Evolutionary conservation across 2,797 vertebrate species (phyloP).

Genomic region (Erpetoichthys calabaricus): DNA sequence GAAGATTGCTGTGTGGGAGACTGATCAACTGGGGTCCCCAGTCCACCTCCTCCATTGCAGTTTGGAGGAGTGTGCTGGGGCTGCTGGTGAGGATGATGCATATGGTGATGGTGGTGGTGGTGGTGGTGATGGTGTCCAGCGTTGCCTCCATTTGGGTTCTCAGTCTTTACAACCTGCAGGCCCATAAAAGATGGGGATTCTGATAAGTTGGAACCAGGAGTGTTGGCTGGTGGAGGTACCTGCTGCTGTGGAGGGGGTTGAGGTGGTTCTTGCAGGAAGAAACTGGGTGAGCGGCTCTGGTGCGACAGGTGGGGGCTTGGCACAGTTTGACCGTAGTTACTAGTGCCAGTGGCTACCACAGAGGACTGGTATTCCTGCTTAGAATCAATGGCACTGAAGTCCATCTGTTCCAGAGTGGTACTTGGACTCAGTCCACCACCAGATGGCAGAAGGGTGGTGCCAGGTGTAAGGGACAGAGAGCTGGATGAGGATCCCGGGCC

Average conservation of each 20-base stretch:
- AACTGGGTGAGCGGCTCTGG: slow-evolving; percentile 89
- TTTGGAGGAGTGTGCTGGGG: slow-evolving; percentile 63
- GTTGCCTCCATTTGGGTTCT: slow-evolving; percentile 45
- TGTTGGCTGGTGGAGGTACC: slow-evolving; percentile 52
- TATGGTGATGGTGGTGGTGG: slow-evolving; percentile 44
- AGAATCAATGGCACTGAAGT: slow-evolving; percentile 95
- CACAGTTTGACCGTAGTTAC: slow-evolving; percentile 72
- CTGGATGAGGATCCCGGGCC: slow-evolving; percentile 56
- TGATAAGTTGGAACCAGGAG: slow-evolving; percentile 40
- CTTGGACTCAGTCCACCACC: slow-evolving; percentile 94
- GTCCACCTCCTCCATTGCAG: slow-evolving; percentile 73
- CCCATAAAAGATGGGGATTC: slow-evolving; percentile 36
- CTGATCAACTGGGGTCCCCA: slow-evolving; percentile 57
- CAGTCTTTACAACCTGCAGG: slow-evolving; percentile 73
- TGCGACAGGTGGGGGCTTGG: slow-evolving; percentile 80
- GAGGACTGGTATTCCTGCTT: slow-evolving; percentile 80
- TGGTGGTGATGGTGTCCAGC: slow-evolving; percentile 45
- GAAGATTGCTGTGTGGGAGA: slow-evolving; percentile 38
- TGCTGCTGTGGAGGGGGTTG: slow-evolving; percentile 50
- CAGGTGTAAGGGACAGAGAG: slow-evolving; percentile 66
- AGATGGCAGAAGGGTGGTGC: slow-evolving; percentile 77
- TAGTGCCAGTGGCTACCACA: slow-evolving; percentile 26
- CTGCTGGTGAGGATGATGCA: slow-evolving; percentile 30
- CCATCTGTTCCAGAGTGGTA: slow-evolving; percentile 97
- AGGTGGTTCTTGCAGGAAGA: slow-evolving; percentile 90